phyloP scores from a whole-genome alignment of 2,888 invertebrate genomes.

The Acanthopleura granulata region DNA sequence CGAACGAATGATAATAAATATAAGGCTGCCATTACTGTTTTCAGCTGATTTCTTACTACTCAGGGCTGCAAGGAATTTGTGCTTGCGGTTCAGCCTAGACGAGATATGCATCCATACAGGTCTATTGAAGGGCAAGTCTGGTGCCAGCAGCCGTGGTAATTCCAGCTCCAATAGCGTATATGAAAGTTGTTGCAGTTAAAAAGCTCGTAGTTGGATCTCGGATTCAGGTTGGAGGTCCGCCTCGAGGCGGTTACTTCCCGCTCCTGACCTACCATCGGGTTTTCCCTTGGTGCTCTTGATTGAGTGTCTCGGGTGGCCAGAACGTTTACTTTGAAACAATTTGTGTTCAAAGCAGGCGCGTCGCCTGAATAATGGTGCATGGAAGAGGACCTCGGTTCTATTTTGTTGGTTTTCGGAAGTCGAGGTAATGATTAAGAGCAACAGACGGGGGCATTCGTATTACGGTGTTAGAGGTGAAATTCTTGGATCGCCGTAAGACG shows the following conservation, averaged over 20 bases:
- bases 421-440: slow-evolving; percentile 77
- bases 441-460: too few relatives aligned
- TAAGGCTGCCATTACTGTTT: too few relatives aligned
- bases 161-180: slow-evolving; percentile 80
- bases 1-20: too few relatives aligned
- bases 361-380: slow-evolving; percentile 70
- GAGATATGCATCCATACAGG: too few relatives aligned
- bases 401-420: slow-evolving; percentile 76
- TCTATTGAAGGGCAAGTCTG: slow-evolving; percentile 74
- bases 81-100: too few relatives aligned
- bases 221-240: slow-evolving; percentile 45
- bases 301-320: slow-evolving; percentile 72
- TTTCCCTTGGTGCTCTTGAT: slow-evolving; percentile 63
- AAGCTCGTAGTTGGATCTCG: slow-evolving; percentile 74
- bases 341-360: slow-evolving; percentile 77
- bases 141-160: slow-evolving; percentile 82
- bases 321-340: slow-evolving; percentile 79
- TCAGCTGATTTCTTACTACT: too few relatives aligned
- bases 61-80: too few relatives aligned
- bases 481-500: too few relatives aligned
- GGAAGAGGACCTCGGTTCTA: slow-evolving; percentile 77
- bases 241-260: slow-evolving; percentile 40
- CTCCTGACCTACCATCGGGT: slow-evolving; percentile 37
- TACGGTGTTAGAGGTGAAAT: too few relatives aligned
- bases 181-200: slow-evolving; percentile 81